Conservation (phyloP, 2,797 vertebrate species). For the Serranus cabrilla region DNA sequence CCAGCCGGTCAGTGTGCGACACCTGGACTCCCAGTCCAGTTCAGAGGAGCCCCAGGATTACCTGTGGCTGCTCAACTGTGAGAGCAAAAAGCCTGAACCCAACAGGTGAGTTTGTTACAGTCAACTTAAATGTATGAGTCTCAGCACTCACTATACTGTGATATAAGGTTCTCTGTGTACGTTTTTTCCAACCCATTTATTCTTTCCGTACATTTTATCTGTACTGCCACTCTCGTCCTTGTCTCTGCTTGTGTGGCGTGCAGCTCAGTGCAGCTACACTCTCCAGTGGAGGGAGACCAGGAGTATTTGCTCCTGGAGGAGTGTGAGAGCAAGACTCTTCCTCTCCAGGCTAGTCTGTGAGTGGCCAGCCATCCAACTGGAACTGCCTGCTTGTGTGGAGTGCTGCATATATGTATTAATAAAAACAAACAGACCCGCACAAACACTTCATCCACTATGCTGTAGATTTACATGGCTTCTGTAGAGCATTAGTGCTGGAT, state of each 20-base stretch:
- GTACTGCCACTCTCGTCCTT: slow-evolving; percentile 56
- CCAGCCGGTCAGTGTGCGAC: slow-evolving; percentile 93
- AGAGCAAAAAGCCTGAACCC: slow-evolving; percentile 97
- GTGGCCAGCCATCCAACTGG: slow-evolving; percentile 80
- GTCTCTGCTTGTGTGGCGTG: slow-evolving; percentile 65
- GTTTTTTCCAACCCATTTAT: slow-evolving; percentile 28
- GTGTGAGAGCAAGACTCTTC: slow-evolving; percentile 96
- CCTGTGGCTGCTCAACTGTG: slow-evolving; percentile 96
- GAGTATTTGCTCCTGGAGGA: slow-evolving; percentile 98
- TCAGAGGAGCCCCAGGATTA: slow-evolving; percentile 98
- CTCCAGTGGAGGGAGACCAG: slow-evolving; percentile 91
- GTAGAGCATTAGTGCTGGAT: slow-evolving; percentile 7
- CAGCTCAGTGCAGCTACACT: slow-evolving; percentile 85
- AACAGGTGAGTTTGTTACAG: slow-evolving; percentile 87
- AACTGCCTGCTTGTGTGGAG: slow-evolving; percentile 77
- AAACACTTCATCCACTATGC: slow-evolving; percentile 3
- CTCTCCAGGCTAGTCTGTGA: slow-evolving; percentile 87
- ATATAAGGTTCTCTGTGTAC: slow-evolving; percentile 11
- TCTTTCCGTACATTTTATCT: slow-evolving; percentile 50
- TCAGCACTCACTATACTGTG: neutral
- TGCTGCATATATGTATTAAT: slow-evolving; percentile 39
- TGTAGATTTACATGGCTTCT: neutral
- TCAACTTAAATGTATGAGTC: neutral
- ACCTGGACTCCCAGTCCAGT: slow-evolving; percentile 91
- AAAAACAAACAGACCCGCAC: slow-evolving; percentile 8